Evolutionary conservation across 2,113 vertebrate species (phyloP), one percentile per base, ranked within the genome.

Genomic region (Dicrurus megarhynchus): DNA sequence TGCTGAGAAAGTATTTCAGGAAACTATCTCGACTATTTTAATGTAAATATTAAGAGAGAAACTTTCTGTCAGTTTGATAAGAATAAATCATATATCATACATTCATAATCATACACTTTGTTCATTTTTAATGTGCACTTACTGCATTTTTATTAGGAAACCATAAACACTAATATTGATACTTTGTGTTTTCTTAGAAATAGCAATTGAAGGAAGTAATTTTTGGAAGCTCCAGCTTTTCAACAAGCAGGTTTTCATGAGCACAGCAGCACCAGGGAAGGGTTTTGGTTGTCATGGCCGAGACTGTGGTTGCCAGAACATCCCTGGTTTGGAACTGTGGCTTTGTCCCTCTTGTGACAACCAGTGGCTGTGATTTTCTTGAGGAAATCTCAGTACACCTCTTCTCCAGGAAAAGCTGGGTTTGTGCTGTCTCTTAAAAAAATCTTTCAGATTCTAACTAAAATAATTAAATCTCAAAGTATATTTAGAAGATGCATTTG

Each of bases 361-460:
- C 20, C 0, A 0, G 57, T 26, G 33, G 16, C 46, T 80, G 30
- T 0, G 0, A 46, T 33, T 55, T 49, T 56, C 30, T 39, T 37
- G 61, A 82, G 50, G 59, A 74, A 75, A 84, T 42, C 9, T 87
- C 47, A 56, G 60, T 20, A 63, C 3, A 1, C 0, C 1, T 7
- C 27, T 85, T 78, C 33, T 56, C 44, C 50, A 27, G 52, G 32
- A n/a, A 88, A 47, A 68, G 3, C 19, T 65, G 56, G 9, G 30
- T 41, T 82, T 84, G 19, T 47, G 47, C 44, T 32, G 19, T 37
- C 35, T 49, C 44, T 71, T 75, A 7, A 68, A 78, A 52, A 52
- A n/a, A 37, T n/a, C 3, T 68, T 73, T 19, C 12, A 27, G 49
- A 35, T 53, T 5, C n/a, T 68, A 85, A 74, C 37, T 56, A 30